phyloP scores from a whole-genome alignment of 2,113 vertebrate genomes.

The Anthoscopus minutus region DNA sequence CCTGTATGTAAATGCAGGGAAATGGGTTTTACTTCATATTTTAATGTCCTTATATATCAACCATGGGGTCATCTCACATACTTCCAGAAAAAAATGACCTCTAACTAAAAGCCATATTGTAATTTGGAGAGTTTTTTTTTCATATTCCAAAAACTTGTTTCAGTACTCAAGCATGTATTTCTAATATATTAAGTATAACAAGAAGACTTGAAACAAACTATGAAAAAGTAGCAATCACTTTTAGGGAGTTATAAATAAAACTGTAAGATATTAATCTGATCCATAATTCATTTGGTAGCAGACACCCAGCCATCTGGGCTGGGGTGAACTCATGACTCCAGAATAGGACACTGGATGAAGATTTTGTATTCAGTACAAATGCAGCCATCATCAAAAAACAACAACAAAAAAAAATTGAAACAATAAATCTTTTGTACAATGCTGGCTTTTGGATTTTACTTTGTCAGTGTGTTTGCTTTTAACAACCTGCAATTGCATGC shows the following conservation, averaged over 20 bases:
- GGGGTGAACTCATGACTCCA: not conserved
- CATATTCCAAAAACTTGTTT: not conserved
- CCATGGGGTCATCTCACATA: not conserved
- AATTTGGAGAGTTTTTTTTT: not conserved
- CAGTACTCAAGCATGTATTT: not conserved
- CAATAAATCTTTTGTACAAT: not conserved
- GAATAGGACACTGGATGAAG: not conserved
- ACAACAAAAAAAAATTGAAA: not conserved
- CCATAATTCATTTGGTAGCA: constrained; percentile 58
- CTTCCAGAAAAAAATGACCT: not conserved
- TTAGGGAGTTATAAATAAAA: constrained; percentile 40
- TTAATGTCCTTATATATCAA: not conserved
- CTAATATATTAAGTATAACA: constrained; percentile 10
- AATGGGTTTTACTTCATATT: not conserved
- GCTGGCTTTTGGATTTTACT: not conserved
- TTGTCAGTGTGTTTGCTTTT: not conserved
- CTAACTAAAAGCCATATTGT: not conserved
- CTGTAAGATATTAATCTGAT: constrained; percentile 55
- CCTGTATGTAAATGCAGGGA: not conserved
- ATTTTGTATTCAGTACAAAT: not conserved
- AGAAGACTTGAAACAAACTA: constrained; percentile 22
- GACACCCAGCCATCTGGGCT: constrained; percentile 42
- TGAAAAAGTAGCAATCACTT: constrained; percentile 14
- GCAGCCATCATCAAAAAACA: not conserved
- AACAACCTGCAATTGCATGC: not conserved